A percentile compares a stretch with the other conserved stretches of the same genome.
Evolutionary conservation across 2,888 invertebrate species (phyloP).

Genomic region (Tetanocera ferruginea): DNA sequence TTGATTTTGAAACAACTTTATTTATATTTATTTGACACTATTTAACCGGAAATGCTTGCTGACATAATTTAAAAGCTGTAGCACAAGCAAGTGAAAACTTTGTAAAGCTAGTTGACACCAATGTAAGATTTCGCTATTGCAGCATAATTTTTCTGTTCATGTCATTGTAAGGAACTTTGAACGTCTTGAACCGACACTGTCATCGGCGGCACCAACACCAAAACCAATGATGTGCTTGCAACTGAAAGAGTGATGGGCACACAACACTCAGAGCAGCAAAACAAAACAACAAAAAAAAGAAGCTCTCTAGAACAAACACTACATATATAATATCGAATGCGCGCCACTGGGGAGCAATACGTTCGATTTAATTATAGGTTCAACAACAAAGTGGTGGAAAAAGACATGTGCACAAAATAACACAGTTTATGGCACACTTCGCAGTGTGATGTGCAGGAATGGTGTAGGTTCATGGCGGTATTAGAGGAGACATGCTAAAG

Average conservation of each 20-base stretch:
- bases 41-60: neutral
- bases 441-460: neutral
- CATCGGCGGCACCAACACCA: neutral
- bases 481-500: neutral
- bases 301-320: neutral
- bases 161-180: neutral
- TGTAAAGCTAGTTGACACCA: neutral
- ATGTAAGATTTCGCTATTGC: neutral
- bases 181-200: constrained; percentile 8
- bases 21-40: constrained; percentile 8
- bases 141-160: neutral
- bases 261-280: neutral
- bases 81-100: neutral
- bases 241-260: constrained; percentile 28
- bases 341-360: constrained; percentile 28
- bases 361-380: constrained; percentile 38
- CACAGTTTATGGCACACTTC: constrained; percentile 18
- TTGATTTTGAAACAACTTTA: neutral
- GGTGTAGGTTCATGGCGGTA: no score
- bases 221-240: constrained; percentile 21
- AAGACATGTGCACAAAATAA: constrained; percentile 25
- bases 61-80: neutral
- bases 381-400: neutral
- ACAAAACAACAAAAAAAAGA: neutral
- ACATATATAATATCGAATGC: constrained; percentile 13